A percentile compares a stretch with the other conserved stretches of the same genome.
Evolutionary conservation across 1,140 invertebrate species (phyloP).

Genomic region (Eumaeus atala): DNA sequence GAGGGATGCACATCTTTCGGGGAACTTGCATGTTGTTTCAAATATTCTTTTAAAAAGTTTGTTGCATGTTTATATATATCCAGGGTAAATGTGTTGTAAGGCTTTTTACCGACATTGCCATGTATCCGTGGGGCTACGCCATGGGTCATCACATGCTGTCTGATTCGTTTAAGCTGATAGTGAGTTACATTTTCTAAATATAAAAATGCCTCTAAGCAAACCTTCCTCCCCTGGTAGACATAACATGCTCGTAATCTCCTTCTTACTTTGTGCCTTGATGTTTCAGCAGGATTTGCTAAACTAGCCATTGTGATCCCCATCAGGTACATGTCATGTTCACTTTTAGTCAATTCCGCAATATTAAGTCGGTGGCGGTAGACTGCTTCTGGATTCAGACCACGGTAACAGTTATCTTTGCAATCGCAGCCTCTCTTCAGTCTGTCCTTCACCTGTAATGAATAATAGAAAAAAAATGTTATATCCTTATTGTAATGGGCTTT

Average conservation of each 20-base stretch:
- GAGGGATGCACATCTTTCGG: slow-evolving; percentile 76
- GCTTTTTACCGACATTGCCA: slow-evolving; percentile 86
- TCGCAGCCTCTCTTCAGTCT: slow-evolving; percentile 83
- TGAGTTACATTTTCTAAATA: slow-evolving; percentile 88
- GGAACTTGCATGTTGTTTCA: slow-evolving; percentile 71
- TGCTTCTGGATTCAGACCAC: slow-evolving; percentile 80
- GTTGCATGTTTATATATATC: slow-evolving; percentile 86
- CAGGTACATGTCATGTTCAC: slow-evolving; percentile 84
- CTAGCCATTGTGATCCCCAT: slow-evolving; percentile 89
- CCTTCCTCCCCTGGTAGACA: slow-evolving; percentile 83
- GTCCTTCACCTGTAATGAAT: slow-evolving; percentile 76
- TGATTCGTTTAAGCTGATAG: slow-evolving; percentile 85
- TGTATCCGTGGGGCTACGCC: slow-evolving; percentile 85
- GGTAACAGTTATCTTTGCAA: slow-evolving; percentile 85
- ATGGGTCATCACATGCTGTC: slow-evolving; percentile 85
- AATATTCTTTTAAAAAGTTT: slow-evolving; percentile 83
- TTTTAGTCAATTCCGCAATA: slow-evolving; percentile 85
- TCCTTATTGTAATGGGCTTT: no score
- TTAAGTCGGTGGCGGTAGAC: slow-evolving; percentile 85
- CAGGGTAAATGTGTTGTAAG: slow-evolving; percentile 86
- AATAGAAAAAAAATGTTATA: neutral
- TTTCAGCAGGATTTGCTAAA: slow-evolving; percentile 83
- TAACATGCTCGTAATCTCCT: slow-evolving; percentile 83
- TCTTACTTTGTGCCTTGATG: slow-evolving; percentile 81
- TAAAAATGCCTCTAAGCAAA: slow-evolving; percentile 85